Evolutionary conservation across 2,113 vertebrate genomes (phyloP).

Genomic region (Oncorhynchus gorbuscha): DNA sequence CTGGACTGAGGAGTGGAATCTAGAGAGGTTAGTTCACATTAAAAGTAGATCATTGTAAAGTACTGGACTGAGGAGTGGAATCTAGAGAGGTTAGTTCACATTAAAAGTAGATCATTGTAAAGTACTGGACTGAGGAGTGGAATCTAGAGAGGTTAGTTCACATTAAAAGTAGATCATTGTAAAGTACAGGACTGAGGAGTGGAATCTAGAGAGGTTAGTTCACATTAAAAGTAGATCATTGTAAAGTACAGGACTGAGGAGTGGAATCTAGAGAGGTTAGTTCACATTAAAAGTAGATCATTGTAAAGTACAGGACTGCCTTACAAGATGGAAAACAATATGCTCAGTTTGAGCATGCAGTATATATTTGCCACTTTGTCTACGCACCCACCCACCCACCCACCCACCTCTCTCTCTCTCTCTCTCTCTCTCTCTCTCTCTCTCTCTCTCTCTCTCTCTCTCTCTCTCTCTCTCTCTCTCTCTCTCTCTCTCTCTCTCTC

Average conservation of each 20-base stretch:
- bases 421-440: too few species aligned
- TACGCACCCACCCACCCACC: background rate
- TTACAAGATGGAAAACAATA: background rate
- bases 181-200: background rate
- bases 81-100: conserved; percentile 10
- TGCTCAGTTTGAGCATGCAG: background rate
- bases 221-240: background rate
- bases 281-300: background rate
- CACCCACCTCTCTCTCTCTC: too few species aligned
- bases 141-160: conserved; percentile 25
- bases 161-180: background rate
- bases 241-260: conserved; percentile 38
- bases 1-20: conserved; percentile 39
- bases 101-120: background rate
- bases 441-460: too few species aligned
- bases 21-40: background rate
- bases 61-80: conserved; percentile 35
- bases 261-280: conserved; percentile 39
- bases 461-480: too few species aligned
- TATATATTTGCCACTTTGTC: background rate
- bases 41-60: background rate
- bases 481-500: too few species aligned
- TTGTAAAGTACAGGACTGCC: background rate
- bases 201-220: conserved; percentile 36
- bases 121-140: conserved; percentile 21